Evolutionary conservation across 2,888 invertebrate genomes (phyloP), one percentile per base, ranked within the genome.

Genomic region (Habrosyne pyritoides): DNA sequence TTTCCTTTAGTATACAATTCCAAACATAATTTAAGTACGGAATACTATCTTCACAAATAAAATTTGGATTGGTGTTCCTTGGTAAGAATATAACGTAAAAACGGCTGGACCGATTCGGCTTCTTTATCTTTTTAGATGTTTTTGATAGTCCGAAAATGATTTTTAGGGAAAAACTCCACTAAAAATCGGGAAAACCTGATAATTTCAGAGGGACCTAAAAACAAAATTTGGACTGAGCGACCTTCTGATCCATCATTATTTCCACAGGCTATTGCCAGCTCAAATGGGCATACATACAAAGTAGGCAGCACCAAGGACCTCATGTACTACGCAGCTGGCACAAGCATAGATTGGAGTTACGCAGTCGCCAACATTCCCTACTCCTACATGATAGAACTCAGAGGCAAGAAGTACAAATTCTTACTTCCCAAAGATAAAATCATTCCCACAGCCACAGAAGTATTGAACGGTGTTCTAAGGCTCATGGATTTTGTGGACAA

Each of bases 291-390:
- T 57, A 90, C 82, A 0, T 91, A 90, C 78, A 89, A 86, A 75
- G 91, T 91, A 0, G 91, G 91, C 18, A 88, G 91, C 60, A 91
- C 91, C 0, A 91, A 88, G 46, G 91, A 92, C 59, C 77, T 92
- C 6, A 91, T 92, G 91, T 92, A 91, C 72, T 92, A 81, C 63
- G 83, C 91, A 1, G 61, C 86, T 0, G 91, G 91, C 0, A 90
- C 82, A 49, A 91, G 91, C 67, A 77, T 75, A 0, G 91, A 92
- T 56, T 92, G 91, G 91, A 87, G 87, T 51, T 91, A 91, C 60
- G 90, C 75, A 0, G 77, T 77, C 2, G 83, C 84, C 3, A 82
- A 81, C 50, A 86, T 91, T 22, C 87, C 85, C 0, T 92, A 82
- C 72, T 83, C 86, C 1, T 92, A 91, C 65, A 91, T 92, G 91